Percentiles rank a stretch among this genome's conserved stretches.
These are phyloP conservation scores for Adelognathus sp. DNA, from an alignment of 2,888 invertebrate species.

Conservation along the genomic window DNA sequence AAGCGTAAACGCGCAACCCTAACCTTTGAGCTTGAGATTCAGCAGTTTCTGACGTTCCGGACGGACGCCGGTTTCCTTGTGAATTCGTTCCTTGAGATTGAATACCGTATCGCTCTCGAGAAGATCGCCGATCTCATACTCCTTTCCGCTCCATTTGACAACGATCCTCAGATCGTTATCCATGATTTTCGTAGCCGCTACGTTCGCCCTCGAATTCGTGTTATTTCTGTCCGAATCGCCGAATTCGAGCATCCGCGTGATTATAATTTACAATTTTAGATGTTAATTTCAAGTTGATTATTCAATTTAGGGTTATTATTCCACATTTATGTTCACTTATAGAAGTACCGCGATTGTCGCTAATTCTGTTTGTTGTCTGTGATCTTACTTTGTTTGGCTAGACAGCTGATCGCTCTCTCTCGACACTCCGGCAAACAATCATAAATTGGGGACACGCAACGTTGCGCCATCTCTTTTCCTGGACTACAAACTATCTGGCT, in stretches of 20 bases:
- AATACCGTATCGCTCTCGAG: slow-evolving; percentile 90
- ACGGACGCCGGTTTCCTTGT: slow-evolving; percentile 93
- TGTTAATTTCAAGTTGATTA: not conserved
- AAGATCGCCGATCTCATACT: slow-evolving; percentile 90
- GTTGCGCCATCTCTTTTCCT: slow-evolving; percentile 7
- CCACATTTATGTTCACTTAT: not conserved
- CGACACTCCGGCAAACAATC: slow-evolving; percentile 15
- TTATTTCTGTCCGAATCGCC: not conserved
- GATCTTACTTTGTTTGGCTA: slow-evolving; percentile 36
- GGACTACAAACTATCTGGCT: not conserved
- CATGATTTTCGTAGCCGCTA: slow-evolving; percentile 31
- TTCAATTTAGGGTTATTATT: not conserved
- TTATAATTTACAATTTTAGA: not conserved
- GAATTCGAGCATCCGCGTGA: not conserved
- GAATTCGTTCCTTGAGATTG: slow-evolving; percentile 92
- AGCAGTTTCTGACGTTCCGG: slow-evolving; percentile 97
- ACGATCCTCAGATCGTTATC: slow-evolving; percentile 83
- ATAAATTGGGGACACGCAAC: slow-evolving; percentile 12
- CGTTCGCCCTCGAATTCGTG: not conserved
- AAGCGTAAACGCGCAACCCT: slow-evolving; percentile 64
- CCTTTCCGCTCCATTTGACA: slow-evolving; percentile 97
- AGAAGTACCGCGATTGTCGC: not conserved
- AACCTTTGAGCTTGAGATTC: slow-evolving; percentile 96
- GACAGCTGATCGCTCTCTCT: slow-evolving; percentile 47
- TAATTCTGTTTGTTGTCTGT: slow-evolving; percentile 36